Percentiles rank a stretch among this genome's conserved stretches.
Conservation (phyloP, 2,888 invertebrate genomes). For the Romanomermis culicivorax region DNA sequence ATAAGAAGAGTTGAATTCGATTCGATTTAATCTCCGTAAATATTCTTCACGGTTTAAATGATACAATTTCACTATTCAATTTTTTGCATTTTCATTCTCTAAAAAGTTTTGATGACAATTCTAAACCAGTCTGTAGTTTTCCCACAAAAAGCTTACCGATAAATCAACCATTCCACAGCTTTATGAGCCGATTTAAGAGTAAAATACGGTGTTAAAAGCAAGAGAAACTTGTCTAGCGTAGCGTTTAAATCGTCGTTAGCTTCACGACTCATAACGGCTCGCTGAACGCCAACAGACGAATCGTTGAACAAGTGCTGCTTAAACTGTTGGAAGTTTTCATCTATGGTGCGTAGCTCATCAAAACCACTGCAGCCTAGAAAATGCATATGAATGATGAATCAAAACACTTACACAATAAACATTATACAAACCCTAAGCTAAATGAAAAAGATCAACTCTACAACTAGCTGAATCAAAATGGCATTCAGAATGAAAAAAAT, state of each 20-base stretch:
- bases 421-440: no score
- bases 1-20: no score
- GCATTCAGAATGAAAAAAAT: no score
- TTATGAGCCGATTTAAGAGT: conserved; percentile 61
- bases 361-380: neutral
- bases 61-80: no score
- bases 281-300: conserved; percentile 2
- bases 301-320: neutral
- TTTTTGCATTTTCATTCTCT: no score
- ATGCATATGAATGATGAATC: neutral
- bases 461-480: no score
- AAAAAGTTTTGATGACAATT: no score
- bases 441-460: no score
- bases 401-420: no score
- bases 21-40: no score
- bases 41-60: no score
- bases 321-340: neutral
- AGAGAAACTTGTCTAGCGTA: conserved; percentile 53
- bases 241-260: conserved; percentile 53
- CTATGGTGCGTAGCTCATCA: conserved; percentile 1
- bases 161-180: conserved; percentile 80
- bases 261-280: conserved; percentile 42
- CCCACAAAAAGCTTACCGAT: conserved; percentile 37
- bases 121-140: no score
- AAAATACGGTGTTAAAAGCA: conserved; percentile 63